A percentile compares a stretch with the other conserved stretches of the same genome.
These are phyloP conservation scores for Ceratina calcarata DNA, from an alignment of 1,140 invertebrate genomes.

Conservation along the genomic window DNA sequence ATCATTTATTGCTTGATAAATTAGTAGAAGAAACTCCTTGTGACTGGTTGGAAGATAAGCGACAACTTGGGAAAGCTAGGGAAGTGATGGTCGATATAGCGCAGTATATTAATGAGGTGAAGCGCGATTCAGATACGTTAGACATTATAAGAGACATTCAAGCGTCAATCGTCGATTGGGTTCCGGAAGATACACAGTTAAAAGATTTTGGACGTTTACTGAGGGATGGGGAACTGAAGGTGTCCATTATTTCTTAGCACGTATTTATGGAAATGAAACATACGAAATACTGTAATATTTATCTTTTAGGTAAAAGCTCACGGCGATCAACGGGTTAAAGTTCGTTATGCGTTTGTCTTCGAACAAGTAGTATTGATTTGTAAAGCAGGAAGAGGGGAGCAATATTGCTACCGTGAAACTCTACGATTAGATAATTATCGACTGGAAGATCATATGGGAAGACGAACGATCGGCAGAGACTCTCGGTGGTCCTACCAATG, in stretches of 20 bases:
- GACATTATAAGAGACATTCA: slow-evolving; percentile 95
- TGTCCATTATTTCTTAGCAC: slow-evolving; percentile 42
- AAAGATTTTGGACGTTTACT: slow-evolving; percentile 94
- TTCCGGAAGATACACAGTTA: slow-evolving; percentile 89
- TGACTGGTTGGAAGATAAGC: slow-evolving; percentile 90
- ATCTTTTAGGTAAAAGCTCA: slow-evolving; percentile 87
- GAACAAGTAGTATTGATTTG: slow-evolving; percentile 98
- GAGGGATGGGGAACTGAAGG: slow-evolving; percentile 95
- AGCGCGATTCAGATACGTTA: slow-evolving; percentile 95
- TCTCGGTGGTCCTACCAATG: slow-evolving; percentile 91
- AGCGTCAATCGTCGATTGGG: slow-evolving; percentile 90
- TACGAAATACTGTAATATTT: background rate
- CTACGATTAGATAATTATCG: slow-evolving; percentile 92
- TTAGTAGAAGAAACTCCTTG: slow-evolving; percentile 93
- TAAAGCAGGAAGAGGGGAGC: slow-evolving; percentile 93
- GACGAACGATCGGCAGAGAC: slow-evolving; percentile 84
- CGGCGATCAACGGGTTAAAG: slow-evolving; percentile 91
- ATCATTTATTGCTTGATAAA: slow-evolving; percentile 96
- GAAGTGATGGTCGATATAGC: slow-evolving; percentile 98
- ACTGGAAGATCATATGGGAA: slow-evolving; percentile 88
- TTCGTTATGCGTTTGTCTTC: slow-evolving; percentile 97
- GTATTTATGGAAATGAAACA: background rate
- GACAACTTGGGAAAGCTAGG: slow-evolving; percentile 91
- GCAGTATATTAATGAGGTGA: slow-evolving; percentile 99
- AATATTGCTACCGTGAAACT: slow-evolving; percentile 94